Evolutionary conservation across 2,797 vertebrate species (phyloP).

Genomic region (Microctenopoma stevenorrisi): DNA sequence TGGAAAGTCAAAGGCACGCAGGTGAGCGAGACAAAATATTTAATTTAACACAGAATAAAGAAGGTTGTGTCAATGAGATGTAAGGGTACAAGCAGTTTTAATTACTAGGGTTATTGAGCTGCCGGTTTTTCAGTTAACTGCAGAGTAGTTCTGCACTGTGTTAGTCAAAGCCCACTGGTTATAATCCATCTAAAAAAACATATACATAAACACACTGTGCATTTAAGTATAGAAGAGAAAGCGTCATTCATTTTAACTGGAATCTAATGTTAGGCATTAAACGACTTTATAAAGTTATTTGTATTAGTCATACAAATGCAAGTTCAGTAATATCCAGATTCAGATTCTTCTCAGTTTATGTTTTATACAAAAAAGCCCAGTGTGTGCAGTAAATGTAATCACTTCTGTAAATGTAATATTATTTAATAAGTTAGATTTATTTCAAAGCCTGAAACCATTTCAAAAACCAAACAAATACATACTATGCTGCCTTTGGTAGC

Average conservation of each 20-base stretch:
- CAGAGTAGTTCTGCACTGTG: neutral
- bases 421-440: too few species aligned
- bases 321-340: neutral
- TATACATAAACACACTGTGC: too few species aligned
- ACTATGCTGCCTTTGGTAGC: too few species aligned
- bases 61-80: neutral
- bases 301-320: neutral
- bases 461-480: too few species aligned
- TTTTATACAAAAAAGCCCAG: neutral
- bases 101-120: neutral
- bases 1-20: neutral
- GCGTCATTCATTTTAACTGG: neutral
- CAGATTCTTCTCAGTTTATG: neutral
- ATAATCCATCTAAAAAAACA: too few species aligned
- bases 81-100: neutral
- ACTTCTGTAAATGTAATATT: neutral
- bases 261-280: neutral
- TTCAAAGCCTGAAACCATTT: too few species aligned
- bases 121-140: neutral
- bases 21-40: neutral
- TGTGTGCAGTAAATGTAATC: neutral
- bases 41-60: neutral
- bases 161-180: neutral
- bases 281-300: neutral
- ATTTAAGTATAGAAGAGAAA: too few species aligned